Evolutionary conservation across 2,888 invertebrate genomes (phyloP), one percentile per base, ranked within the genome.

Genomic region (Teinopalpus imperialis): DNA sequence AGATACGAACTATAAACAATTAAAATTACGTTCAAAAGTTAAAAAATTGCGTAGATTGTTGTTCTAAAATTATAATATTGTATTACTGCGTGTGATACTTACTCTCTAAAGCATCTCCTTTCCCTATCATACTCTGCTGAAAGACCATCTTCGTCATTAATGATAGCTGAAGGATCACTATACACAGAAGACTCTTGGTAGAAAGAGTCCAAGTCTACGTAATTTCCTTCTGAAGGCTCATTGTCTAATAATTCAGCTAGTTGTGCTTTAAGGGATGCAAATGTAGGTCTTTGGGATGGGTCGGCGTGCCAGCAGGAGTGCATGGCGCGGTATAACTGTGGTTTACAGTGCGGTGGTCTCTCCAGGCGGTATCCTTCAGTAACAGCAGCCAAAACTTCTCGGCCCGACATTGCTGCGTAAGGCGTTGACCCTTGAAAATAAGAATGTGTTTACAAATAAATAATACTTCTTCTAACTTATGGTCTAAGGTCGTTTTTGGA

Each of bases 351-450:
- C 43, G 92, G 91, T 1, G 96, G 96, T 39, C 94, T 90, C 63
- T 95, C 94, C 44, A 95, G 91, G 0, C 95, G 90, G 69, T 94
- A 92, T 13, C 95, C 96, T 58, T 93, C 93, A 12, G 94, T 92
- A 34, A 96, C 94, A 23, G 93, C 92, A 4, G 94, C 90, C 71
- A 95, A 91, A n/a, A 96, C 95, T 68, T 95, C 95, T 5, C 95
- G 91, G 0, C 95, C 95, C 0, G 94, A 93, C 91, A 96, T 92
- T 48, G 94, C 93, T n/a, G 95, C 94, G 78, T 96, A 96, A 2
- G 96, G 96, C 66, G 95, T 95, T 36, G 94, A 94, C 43, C 96
- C 96, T 95, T 76, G 5, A 72, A 57, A 24, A 27, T 18, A 10
- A 12, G 7, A 43, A 8, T 9, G 3, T 26, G 14, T 10, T 18